phyloP scores from a whole-genome alignment of 1,140 invertebrate genomes.

The Orchestia grillus region DNA sequence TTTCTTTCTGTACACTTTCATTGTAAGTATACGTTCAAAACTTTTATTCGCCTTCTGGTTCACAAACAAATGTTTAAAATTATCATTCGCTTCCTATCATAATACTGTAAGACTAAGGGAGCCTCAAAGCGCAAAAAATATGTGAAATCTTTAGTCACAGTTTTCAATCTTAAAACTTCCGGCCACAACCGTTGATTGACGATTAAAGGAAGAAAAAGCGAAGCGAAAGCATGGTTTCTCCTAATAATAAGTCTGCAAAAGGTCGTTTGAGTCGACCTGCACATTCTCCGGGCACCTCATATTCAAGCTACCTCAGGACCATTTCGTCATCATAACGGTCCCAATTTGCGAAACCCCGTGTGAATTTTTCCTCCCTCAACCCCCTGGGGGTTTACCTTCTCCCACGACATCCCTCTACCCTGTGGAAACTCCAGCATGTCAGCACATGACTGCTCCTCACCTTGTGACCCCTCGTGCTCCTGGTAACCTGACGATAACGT shows the following conservation, averaged over 20 bases:
- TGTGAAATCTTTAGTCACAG: neutral
- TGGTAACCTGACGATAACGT: conserved; percentile 43
- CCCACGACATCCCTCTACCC: conserved; percentile 14
- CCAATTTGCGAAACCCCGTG: conserved; percentile 53
- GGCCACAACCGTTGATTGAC: conserved; percentile 2
- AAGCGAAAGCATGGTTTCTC: conserved; percentile 49
- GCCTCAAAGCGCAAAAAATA: neutral
- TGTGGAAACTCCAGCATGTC: conserved; percentile 12
- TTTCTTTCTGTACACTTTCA: too few species aligned
- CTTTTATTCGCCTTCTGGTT: too few species aligned
- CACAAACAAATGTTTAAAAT: too few species aligned
- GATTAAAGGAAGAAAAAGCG: conserved; percentile 33
- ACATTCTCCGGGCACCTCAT: conserved; percentile 53
- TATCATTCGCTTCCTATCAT: neutral
- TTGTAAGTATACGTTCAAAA: too few species aligned
- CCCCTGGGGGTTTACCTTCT: conserved; percentile 11
- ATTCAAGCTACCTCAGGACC: conserved; percentile 54
- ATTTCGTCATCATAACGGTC: conserved; percentile 55
- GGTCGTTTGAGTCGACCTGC: conserved; percentile 43
- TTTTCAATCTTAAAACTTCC: conserved; percentile 37
- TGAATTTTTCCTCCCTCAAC: conserved; percentile 26
- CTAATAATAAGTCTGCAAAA: conserved; percentile 56
- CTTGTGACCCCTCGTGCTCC: conserved; percentile 8
- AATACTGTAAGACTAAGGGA: neutral
- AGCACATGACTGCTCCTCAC: neutral